Evolutionary conservation across 2,797 vertebrate genomes (phyloP), one percentile per base, ranked within the genome.

Genomic region (Amphiprion clarkii): DNA sequence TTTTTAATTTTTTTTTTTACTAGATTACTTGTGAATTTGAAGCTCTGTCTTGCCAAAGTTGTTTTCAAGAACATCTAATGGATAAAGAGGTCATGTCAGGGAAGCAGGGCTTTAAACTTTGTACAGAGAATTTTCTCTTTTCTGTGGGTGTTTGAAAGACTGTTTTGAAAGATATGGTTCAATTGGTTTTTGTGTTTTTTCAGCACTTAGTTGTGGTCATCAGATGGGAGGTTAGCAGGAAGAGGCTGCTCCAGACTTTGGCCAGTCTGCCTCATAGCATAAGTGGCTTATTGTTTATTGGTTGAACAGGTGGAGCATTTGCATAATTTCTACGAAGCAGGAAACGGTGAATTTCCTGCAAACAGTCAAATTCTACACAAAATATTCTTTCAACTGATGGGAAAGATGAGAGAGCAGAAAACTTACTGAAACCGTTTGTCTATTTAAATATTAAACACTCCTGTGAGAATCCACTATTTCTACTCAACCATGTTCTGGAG

Each of bases 281-380:
- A 66, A 74, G 1, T n/a, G 3, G 9, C 14, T 68, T 65, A 77
- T 71, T 87, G 83, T 79, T 71, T 81, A 55, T 65, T 74, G 67
- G 44, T 27, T 31, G 19, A 74, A 70, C 65, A 74, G 77, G 70
- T 83, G 78, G 33, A 31, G 62, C 42, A 49, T 83, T 82, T 78
- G 65, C 70, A 75, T 80, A 67, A 69, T 69, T 67, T 60, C 44
- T 33, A 14, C 59, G 21, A 46, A 48, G 31, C 57, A 68, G 55
- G 74, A 75, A 48, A 59, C 29, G 8, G 29, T 23, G 27, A 8
- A 39, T 42, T 14, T 75, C 60, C 21, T 59, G 7, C 16, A 17
- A 31, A 12, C 58, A 39, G 56, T 27, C 69, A 49, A 75, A 61
- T 31, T 4, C 0, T 1, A n/a, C 36, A 53, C 33, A 19, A 6